Conservation (phyloP, 1,140 invertebrate genomes). For the Ostrea edulis region DNA sequence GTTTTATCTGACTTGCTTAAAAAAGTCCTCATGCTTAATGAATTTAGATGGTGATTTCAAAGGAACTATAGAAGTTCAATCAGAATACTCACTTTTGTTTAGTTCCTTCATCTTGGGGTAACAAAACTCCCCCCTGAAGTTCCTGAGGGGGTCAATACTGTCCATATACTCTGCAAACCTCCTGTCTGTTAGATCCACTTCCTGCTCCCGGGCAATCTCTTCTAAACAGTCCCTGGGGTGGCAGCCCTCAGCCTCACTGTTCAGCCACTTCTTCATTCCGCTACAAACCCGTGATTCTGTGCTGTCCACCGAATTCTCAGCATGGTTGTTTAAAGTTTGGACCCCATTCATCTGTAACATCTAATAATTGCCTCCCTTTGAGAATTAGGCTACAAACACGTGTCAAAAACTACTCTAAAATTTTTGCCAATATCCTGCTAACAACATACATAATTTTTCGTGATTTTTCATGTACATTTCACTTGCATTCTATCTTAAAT, state of each 20-base stretch:
- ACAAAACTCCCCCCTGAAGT: constrained; percentile 76
- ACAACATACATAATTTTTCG: no score
- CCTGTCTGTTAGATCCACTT: constrained; percentile 61
- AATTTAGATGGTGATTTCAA: no score
- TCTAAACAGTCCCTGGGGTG: constrained; percentile 63
- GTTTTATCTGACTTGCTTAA: no score
- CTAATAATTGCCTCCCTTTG: background rate
- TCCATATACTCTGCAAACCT: constrained; percentile 79
- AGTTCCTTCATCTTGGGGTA: constrained; percentile 80
- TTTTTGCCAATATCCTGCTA: no score
- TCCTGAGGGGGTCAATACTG: constrained; percentile 74
- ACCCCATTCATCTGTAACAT: background rate
- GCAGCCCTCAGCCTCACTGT: background rate
- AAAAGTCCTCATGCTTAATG: no score
- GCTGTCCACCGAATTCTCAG: background rate
- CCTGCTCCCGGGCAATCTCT: constrained; percentile 56
- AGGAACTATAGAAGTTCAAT: no score
- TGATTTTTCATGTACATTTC: no score
- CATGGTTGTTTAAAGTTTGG: background rate
- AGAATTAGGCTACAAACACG: no score
- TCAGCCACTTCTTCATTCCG: background rate
- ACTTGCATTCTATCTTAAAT: no score
- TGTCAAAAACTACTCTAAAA: no score
- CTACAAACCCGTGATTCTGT: background rate
- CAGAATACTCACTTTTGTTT: constrained; percentile 72